Evolutionary conservation across 2,797 vertebrate species (phyloP), one percentile per base, ranked within the genome.

Genomic region (Jordanella pulchra): DNA sequence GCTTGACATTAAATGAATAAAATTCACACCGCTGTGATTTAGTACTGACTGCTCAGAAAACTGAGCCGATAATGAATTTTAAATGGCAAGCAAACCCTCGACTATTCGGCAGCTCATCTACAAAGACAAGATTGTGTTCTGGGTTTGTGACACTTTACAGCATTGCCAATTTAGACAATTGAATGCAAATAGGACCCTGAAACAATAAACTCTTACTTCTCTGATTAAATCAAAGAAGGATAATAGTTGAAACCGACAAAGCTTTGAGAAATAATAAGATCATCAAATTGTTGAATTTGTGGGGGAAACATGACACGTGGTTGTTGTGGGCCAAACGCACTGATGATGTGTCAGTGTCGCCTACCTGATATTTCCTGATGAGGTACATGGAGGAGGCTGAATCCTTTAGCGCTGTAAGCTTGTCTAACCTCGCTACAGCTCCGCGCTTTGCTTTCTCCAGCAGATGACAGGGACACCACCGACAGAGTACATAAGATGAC

Each of bases 321-420:
- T n/a, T 71, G 55, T 27, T n/a, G 68, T 28, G 56, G 50, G 18
- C 10, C 23, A 69, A n/a, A 32, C 25, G 74, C 44, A 27, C 48
- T 7, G 76, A 25, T 71, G 73, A 60, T 65, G 7, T 45, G 69
- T 66, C 53, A 27, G 7, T 47, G 35, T 71, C 72, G 17, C 92
- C 81, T 86, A 98, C 97, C 97, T 96, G 97, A 95, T 92, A 98
- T 96, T 89, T 98, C 96, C 92, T 97, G 97, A 89, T 94, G 96
- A 87, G 97, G 97, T 65, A 95, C 95, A 93, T 94, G 94, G 93
- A 91, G 91, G 88, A 96, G 91, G 94, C 95, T 96, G 95, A 97
- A 96, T 86, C 96, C 97, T 91, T 96, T 97, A 58, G 94, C 94
- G 79, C 92, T 94, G 84, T 97, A 98, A 64, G 96, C 97, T 84